Conservation (phyloP, 2,113 vertebrate genomes). For the Bujurquina vittata region DNA sequence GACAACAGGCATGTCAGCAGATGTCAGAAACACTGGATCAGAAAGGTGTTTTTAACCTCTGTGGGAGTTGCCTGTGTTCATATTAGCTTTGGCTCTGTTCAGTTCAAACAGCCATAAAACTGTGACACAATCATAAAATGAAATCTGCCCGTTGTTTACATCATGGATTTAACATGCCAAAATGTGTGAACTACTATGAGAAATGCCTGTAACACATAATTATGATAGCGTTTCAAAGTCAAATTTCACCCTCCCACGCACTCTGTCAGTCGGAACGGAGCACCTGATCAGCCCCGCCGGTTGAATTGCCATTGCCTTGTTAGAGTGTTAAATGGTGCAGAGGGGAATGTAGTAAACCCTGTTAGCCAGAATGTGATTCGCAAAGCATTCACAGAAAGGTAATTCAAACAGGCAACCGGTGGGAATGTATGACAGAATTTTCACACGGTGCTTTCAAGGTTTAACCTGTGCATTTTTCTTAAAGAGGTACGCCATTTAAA, state of each 20-base stretch:
- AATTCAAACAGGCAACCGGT: not conserved
- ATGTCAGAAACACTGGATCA: not conserved
- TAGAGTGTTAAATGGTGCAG: conserved; percentile 11
- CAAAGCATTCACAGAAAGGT: conserved; percentile 19
- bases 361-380: not conserved
- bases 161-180: not conserved
- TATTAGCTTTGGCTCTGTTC: not conserved
- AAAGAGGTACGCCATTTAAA: not conserved
- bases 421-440: not conserved
- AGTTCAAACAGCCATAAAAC: too few relatives aligned
- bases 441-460: not conserved
- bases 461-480: not conserved
- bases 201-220: not conserved
- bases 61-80: not conserved
- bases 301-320: not conserved
- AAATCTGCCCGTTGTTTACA: not conserved
- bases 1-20: not conserved
- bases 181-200: not conserved
- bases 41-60: not conserved
- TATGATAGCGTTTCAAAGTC: not conserved
- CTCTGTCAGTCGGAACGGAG: not conserved
- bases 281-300: not conserved
- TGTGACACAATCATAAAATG: too few relatives aligned
- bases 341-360: conserved; percentile 8
- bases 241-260: not conserved